phyloP scores from a whole-genome alignment of 2,797 vertebrate genomes.

The Bovichtus variegatus region DNA sequence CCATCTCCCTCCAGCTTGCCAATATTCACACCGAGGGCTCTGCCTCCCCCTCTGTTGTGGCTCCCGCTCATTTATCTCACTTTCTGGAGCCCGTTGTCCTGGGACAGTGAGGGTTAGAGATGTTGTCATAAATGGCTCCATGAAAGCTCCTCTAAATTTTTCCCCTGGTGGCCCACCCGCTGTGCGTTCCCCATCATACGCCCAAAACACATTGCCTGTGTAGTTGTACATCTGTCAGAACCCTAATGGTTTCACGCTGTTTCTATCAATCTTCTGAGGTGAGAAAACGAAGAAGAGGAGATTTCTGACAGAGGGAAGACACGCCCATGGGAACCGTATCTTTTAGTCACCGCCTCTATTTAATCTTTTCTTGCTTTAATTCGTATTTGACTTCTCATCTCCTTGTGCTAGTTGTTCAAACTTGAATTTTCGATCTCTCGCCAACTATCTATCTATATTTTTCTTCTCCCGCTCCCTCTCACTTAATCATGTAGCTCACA shows the following conservation, averaged over 20 bases:
- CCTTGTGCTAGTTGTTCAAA: slow-evolving; percentile 8
- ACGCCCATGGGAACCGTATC: slow-evolving; percentile 18
- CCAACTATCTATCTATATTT: not conserved
- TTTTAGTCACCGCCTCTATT: slow-evolving; percentile 26
- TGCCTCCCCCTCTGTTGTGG: slow-evolving; percentile 41
- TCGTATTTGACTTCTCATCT: slow-evolving; percentile 47
- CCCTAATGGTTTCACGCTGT: slow-evolving; percentile 39
- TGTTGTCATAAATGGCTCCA: slow-evolving; percentile 54
- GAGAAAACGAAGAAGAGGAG: slow-evolving; percentile 10
- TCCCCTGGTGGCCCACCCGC: slow-evolving; percentile 7
- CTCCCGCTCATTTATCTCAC: slow-evolving; percentile 69
- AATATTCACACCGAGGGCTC: slow-evolving; percentile 38
- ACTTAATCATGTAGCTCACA: slow-evolving; percentile 12
- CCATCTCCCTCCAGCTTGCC: slow-evolving; percentile 40
- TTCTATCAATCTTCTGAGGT: slow-evolving; percentile 42
- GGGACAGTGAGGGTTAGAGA: slow-evolving; percentile 46
- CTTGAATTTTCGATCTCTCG: slow-evolving; percentile 3
- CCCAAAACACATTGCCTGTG: slow-evolving; percentile 19
- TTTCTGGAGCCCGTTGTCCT: slow-evolving; percentile 53
- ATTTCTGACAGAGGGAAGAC: slow-evolving; percentile 14
- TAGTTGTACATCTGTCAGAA: slow-evolving; percentile 38
- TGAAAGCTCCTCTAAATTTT: slow-evolving; percentile 43
- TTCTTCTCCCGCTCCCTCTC: not conserved
- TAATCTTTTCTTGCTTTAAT: slow-evolving; percentile 27
- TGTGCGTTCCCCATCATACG: not conserved